Evolutionary conservation across 2,113 vertebrate genomes (phyloP), one percentile per base, ranked within the genome.

Genomic region (Miniopterus natalensis): DNA sequence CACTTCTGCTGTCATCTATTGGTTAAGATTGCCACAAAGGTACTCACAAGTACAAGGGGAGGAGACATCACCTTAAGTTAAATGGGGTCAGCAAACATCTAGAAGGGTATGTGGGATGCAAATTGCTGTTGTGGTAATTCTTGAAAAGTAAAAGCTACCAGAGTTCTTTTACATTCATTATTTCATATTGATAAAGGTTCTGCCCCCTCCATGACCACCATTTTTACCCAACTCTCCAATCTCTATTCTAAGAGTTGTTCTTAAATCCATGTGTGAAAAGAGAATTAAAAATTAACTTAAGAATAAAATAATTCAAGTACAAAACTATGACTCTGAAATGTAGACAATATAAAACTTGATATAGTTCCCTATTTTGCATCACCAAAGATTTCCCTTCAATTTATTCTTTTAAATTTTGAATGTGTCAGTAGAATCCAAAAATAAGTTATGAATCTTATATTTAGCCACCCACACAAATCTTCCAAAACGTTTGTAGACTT

Each of bases 361-460:
- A 6, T 36, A 84, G 45, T 84, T 89, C 36, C 9, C 36, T 79
- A 4, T 88, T 93, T 87, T 92, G 17, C 20, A 65, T 84, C 49
- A 88, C n/a, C 81, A 90, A 86, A 92, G 45, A 81, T 79, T 90
- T 95, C 66, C 68, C 55, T 87, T 89, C 27, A 70, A 59, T 31
- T 74, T 93, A 90, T 65, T 68, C 13, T 49, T 84, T 93, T 49
- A 81, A 57, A n/a, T 75, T 29, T 89, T 84, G 59, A 84, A 61
- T 79, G 20, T 95, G 45, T 95, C 66, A 95, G 47, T 8, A 20
- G 68, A 68, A 25, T 65, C 36, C 14, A 57, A 90, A 87, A 96
- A 84, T 95, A 97, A 73, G 65, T 95, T 89, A 73, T 92, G 65
- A 95, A 31, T 78, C 66, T 92, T 73, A 47, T 47, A 90, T 95